Base-by-base conservation (phyloP, 2,113 vertebrate genomes). In the Campylomormyrus tamandua region DNA sequence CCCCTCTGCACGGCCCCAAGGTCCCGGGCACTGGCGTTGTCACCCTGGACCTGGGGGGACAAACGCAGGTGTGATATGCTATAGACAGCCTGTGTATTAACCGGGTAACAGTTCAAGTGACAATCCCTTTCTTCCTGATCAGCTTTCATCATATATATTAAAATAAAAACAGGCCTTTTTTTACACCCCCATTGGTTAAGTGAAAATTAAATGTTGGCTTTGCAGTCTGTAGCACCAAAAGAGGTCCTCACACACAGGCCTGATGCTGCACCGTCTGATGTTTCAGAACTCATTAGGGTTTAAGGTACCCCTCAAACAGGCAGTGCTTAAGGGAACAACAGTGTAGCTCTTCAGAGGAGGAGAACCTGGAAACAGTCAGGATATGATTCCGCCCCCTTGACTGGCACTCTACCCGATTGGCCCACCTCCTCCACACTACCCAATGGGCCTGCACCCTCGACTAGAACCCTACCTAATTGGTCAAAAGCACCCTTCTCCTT, bases 1-100 rank as follows among this genome's bases (percentile, higher is more conserved):
- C 98, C 98, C n/a, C 98, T 95, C 88, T 98, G 98, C 86, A 98
- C 98, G 0, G 97, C 98, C 0, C 97, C 97, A 3, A 97, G 95
- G 90, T 98, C 98, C 86, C 97, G 93, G 35, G 96, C 95, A 0
- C 96, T 97, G 89, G 95, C 93, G 17, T 98, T 98, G 91, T 98
- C 98, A 3, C 98, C 98, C 89, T 98, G 98, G 0, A 98, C 97
- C 97, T 97, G 89, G 46, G 70, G 0, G 0, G 19, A 56, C 3
- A 49, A 4, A 85, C 13, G n/a, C 27, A 90, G 19, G 19, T 0
- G 19, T 24, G 42, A 46, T 45, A 84, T 5, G 21, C 39, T 17
- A 5, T 9, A 83, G 6, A 52, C 86, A 87, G 86, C 50, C 87
- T 13, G 48, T 27, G n/a, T 66, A n/a, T 10, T 48, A 45, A 58